phyloP scores from a whole-genome alignment of 2,888 invertebrate species.

The Strigamia crassipes region DNA sequence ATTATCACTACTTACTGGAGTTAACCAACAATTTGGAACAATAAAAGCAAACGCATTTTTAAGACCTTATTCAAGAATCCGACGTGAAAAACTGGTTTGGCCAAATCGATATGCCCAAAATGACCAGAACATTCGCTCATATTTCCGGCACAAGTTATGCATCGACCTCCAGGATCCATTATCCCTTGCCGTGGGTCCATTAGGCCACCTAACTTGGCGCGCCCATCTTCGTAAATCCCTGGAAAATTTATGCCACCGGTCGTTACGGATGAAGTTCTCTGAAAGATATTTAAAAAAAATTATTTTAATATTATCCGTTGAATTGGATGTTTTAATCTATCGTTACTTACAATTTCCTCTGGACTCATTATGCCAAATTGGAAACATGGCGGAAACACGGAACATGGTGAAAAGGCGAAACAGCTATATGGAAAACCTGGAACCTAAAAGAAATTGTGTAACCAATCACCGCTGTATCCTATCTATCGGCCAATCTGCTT shows the following conservation, averaged over 20 bases:
- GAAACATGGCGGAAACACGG: too few relatives aligned
- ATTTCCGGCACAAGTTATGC: constrained; percentile 94
- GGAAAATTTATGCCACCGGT: constrained; percentile 96
- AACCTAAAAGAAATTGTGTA: too few relatives aligned
- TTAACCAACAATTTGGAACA: constrained; percentile 96
- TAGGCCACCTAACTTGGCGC: constrained; percentile 95
- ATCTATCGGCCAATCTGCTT: too few relatives aligned
- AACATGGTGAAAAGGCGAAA: too few relatives aligned
- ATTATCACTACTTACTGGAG: constrained; percentile 71
- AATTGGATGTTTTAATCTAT: too few relatives aligned
- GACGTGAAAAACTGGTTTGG: constrained; percentile 98
- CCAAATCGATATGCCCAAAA: constrained; percentile 97
- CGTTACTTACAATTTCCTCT: constrained; percentile 97
- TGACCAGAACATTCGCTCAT: constrained; percentile 99
- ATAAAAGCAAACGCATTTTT: constrained; percentile 98
- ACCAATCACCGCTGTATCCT: too few relatives aligned
- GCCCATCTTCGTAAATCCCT: constrained; percentile 97
- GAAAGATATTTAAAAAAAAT: constrained; percentile 51
- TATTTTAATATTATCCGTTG: too few relatives aligned
- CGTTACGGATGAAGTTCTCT: constrained; percentile 97
- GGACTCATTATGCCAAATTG: constrained; percentile 99
- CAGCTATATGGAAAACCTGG: too few relatives aligned
- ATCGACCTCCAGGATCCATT: constrained; percentile 88
- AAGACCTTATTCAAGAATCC: constrained; percentile 97
- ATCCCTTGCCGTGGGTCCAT: constrained; percentile 99